Conservation (phyloP, 2,888 invertebrate species). For the Sepioteuthis lessoniana region DNA sequence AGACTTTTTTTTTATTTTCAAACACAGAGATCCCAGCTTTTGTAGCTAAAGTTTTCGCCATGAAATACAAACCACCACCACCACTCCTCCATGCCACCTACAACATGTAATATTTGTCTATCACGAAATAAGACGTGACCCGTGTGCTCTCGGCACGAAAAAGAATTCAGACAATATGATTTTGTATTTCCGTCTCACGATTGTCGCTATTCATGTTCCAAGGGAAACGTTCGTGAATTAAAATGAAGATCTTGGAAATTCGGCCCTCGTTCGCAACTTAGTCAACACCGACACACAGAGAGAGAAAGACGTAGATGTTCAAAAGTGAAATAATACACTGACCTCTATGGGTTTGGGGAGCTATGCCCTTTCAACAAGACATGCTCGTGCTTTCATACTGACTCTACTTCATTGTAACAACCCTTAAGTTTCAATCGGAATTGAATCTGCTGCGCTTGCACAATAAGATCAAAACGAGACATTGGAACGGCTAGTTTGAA, state of each 20-base stretch:
- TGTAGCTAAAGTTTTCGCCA: not conserved
- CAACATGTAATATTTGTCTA: conserved; percentile 6
- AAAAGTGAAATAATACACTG: not conserved
- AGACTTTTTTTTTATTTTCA: not conserved
- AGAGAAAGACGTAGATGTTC: too few species aligned
- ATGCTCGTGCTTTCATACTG: too few species aligned
- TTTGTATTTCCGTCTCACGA: not conserved
- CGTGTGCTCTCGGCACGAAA: not conserved
- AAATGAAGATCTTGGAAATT: not conserved
- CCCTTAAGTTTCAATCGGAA: too few species aligned
- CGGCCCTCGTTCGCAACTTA: not conserved
- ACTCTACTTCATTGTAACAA: too few species aligned
- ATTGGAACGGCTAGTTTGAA: too few species aligned
- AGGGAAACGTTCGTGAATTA: not conserved
- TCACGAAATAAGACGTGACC: not conserved
- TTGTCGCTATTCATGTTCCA: not conserved
- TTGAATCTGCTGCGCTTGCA: too few species aligned
- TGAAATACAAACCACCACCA: not conserved
- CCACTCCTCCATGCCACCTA: too few species aligned
- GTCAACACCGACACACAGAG: not conserved
- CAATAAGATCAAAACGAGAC: too few species aligned
- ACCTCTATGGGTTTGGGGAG: too few species aligned
- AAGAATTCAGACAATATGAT: conserved; percentile 20
- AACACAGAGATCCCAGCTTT: not conserved
- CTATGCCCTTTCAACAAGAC: too few species aligned